Evolutionary conservation across 2,888 invertebrate species (phyloP).

Genomic region (Nomada goodeniana): DNA sequence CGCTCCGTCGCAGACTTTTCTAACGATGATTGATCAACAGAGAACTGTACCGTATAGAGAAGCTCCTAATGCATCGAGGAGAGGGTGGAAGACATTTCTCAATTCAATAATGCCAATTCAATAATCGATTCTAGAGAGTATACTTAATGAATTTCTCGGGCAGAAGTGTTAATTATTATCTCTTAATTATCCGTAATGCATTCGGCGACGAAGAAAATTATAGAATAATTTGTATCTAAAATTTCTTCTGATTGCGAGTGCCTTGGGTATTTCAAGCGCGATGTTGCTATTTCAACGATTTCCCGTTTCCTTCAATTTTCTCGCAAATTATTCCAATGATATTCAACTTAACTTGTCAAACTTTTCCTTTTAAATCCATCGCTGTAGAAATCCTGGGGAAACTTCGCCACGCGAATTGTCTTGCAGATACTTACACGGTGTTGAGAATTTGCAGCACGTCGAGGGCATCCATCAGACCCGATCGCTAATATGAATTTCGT

Average conservation of each 20-base stretch:
- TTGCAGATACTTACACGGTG: too few relatives aligned
- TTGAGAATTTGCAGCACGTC: constrained; percentile 33
- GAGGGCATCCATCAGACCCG: constrained; percentile 38
- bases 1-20: constrained; percentile 5
- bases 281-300: background rate
- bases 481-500: constrained; percentile 51
- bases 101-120: too few relatives aligned
- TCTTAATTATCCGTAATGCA: too few relatives aligned
- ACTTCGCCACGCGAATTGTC: too few relatives aligned
- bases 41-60: background rate
- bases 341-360: too few relatives aligned
- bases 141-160: too few relatives aligned
- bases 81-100: background rate
- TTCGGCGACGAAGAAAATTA: background rate
- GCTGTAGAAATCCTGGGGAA: background rate
- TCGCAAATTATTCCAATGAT: background rate
- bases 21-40: constrained; percentile 47
- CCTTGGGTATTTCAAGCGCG: background rate
- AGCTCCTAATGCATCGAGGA: background rate
- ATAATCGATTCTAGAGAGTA: too few relatives aligned
- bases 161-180: too few relatives aligned
- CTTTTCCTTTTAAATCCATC: background rate
- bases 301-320: background rate
- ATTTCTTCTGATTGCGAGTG: background rate
- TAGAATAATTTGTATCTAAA: background rate